Conservation (phyloP, 1,140 invertebrate species). For the Diplogasteroides magnus region DNA sequence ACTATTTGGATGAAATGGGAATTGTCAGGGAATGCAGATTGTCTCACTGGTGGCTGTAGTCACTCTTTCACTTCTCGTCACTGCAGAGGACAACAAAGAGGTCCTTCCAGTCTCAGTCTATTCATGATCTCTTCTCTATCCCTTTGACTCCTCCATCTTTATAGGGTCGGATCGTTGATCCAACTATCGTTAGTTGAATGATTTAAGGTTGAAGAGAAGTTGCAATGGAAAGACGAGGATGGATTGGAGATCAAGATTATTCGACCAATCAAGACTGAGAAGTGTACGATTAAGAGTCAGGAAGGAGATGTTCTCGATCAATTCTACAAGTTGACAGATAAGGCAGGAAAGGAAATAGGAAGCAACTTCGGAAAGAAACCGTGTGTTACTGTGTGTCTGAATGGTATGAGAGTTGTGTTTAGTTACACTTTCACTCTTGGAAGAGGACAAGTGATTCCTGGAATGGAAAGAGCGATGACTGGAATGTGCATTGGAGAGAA, state of each 20-base stretch:
- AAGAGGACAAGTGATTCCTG: constrained; percentile 46
- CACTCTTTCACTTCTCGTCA: too few species aligned
- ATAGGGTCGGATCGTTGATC: too few species aligned
- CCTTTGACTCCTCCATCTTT: too few species aligned
- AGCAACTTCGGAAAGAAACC: constrained; percentile 54
- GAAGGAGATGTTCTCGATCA: constrained; percentile 52
- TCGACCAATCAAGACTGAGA: constrained; percentile 45
- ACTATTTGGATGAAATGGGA: too few species aligned
- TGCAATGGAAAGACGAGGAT: constrained; percentile 44
- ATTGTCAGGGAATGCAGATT: too few species aligned
- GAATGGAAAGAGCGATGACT: constrained; percentile 49
- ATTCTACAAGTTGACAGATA: constrained; percentile 49
- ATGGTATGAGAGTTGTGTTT: constrained; percentile 3
- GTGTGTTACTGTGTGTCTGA: constrained; percentile 32
- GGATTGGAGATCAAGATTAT: constrained; percentile 54
- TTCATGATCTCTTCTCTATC: too few species aligned
- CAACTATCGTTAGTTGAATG: too few species aligned
- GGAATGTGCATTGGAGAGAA: constrained; percentile 55
- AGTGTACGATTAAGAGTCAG: constrained; percentile 50
- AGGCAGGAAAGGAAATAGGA: constrained; percentile 53
- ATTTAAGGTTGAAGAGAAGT: constrained; percentile 22
- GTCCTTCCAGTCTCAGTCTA: too few species aligned
- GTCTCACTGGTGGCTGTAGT: too few species aligned
- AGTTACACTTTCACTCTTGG: constrained; percentile 53
- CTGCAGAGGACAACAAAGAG: too few species aligned